These are phyloP conservation scores for Holacanthus passer DNA, from an alignment of 2,113 vertebrate species.

Conservation along the genomic window DNA sequence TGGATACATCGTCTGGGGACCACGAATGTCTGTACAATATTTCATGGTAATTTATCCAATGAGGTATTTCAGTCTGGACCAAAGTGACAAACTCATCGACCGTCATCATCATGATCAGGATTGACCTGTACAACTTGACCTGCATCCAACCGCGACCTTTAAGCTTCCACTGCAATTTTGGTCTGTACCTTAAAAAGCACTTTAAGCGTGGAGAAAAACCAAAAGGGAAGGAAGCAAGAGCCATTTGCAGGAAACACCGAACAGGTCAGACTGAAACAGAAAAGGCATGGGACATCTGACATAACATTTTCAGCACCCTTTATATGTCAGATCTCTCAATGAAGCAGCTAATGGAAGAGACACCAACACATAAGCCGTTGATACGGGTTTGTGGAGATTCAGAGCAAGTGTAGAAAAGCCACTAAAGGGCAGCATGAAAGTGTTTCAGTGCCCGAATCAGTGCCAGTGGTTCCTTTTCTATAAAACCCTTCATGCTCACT, in stretches of 20 bases:
- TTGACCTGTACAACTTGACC: background rate
- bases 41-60: too few relatives aligned
- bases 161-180: background rate
- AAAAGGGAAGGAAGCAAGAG: background rate
- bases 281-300: too few relatives aligned
- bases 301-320: background rate
- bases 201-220: background rate
- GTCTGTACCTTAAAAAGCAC: background rate
- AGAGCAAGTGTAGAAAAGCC: background rate
- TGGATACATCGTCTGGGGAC: too few relatives aligned
- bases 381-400: background rate
- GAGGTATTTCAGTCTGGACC: too few relatives aligned
- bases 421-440: background rate
- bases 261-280: background rate
- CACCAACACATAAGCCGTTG: background rate
- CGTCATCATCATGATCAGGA: background rate
- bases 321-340: background rate
- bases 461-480: background rate
- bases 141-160: background rate
- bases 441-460: background rate
- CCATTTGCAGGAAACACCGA: background rate
- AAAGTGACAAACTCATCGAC: too few relatives aligned
- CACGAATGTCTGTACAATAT: too few relatives aligned
- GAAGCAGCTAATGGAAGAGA: background rate
- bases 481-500: too few relatives aligned